Percentiles rank a stretch among this genome's conserved stretches.
These are phyloP conservation scores for Pterocles gutturalis DNA, from an alignment of 2,113 vertebrate genomes.

Conservation along the genomic window DNA sequence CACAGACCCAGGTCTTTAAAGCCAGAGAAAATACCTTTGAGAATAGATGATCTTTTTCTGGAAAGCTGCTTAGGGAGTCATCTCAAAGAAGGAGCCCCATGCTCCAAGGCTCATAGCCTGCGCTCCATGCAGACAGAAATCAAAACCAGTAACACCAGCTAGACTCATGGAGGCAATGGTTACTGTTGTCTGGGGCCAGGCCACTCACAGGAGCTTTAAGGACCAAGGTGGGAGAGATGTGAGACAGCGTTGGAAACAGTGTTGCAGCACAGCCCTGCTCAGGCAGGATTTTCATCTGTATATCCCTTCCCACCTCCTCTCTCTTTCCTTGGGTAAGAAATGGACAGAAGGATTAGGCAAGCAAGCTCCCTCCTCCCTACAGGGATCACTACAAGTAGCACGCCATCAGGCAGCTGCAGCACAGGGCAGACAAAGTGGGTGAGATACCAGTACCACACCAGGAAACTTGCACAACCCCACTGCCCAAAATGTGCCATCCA, in stretches of 20 bases:
- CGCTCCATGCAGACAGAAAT: not conserved
- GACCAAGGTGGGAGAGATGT: not conserved
- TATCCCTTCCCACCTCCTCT: not conserved
- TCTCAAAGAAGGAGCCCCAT: not conserved
- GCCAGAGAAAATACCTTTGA: not conserved
- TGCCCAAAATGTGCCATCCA: accelerated
- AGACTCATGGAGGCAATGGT: not conserved
- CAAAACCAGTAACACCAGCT: not conserved
- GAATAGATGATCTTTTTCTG: not conserved
- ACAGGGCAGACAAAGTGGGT: not conserved
- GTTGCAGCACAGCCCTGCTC: not conserved
- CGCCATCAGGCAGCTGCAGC: not conserved
- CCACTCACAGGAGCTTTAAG: not conserved
- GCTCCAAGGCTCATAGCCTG: not conserved
- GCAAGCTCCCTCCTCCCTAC: not conserved
- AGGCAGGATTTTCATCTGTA: not conserved
- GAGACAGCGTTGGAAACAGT: not conserved
- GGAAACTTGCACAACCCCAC: accelerated
- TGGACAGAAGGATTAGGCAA: not conserved
- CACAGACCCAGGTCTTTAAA: not conserved
- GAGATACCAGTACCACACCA: not conserved
- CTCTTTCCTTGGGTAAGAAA: not conserved
- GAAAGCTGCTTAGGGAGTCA: not conserved
- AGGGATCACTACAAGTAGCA: not conserved
- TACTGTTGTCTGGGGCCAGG: not conserved